These are phyloP conservation scores for Semotilus atromaculatus DNA, from an alignment of 2,797 vertebrate genomes.

Conservation along the genomic window DNA sequence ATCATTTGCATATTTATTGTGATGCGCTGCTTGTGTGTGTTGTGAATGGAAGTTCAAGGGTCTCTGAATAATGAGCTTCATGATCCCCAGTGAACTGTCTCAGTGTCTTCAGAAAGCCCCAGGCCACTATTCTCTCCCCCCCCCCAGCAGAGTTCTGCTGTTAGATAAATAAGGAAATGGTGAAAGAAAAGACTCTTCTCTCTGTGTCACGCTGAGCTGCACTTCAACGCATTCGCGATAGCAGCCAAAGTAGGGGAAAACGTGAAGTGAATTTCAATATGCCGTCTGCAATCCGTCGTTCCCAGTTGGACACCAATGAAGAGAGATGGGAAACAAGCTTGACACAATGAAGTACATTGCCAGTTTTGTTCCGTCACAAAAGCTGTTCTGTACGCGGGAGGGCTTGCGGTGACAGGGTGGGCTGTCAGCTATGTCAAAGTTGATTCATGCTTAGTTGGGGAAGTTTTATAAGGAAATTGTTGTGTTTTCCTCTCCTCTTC, in stretches of 20 bases:
- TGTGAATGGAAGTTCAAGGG: conserved; percentile 7
- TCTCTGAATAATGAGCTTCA: conserved; percentile 22
- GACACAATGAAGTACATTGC: conserved; percentile 78
- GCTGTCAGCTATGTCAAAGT: conserved; percentile 59
- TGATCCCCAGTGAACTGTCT: conserved; percentile 15
- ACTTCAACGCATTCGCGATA: conserved; percentile 70
- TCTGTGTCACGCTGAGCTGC: conserved; percentile 68
- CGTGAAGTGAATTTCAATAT: conserved; percentile 70
- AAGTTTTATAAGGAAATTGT: background rate
- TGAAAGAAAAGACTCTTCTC: conserved; percentile 65
- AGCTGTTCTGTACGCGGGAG: conserved; percentile 76
- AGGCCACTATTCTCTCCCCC: conserved; percentile 26
- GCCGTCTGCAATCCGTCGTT: conserved; percentile 62
- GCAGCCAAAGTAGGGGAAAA: conserved; percentile 65
- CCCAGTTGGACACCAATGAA: conserved; percentile 49
- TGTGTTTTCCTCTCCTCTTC: background rate
- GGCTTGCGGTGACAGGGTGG: conserved; percentile 66
- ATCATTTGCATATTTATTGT: background rate
- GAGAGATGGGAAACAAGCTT: conserved; percentile 70
- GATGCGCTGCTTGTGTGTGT: background rate
- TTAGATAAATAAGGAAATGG: conserved; percentile 73
- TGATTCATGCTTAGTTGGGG: conserved; percentile 21
- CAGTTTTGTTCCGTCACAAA: conserved; percentile 75
- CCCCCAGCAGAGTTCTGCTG: conserved; percentile 58
- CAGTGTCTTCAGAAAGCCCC: conserved; percentile 1